phyloP scores from a whole-genome alignment of 2,888 invertebrate species.

The Philonicus albiceps region DNA sequence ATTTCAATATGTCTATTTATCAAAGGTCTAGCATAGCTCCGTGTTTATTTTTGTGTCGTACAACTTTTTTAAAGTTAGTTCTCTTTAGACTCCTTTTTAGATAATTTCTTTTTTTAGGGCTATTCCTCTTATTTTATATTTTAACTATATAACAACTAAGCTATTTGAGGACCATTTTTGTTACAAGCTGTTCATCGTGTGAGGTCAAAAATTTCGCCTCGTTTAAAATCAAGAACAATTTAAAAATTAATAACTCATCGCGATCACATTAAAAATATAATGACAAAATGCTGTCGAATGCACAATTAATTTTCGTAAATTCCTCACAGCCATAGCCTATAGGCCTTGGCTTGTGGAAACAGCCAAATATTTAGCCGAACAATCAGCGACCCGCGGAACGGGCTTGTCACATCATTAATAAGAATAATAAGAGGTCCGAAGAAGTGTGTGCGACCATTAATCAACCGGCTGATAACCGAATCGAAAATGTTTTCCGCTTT shows the following conservation, averaged over 20 bases:
- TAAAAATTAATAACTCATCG: background rate
- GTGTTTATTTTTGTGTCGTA: too few species aligned
- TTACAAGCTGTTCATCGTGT: background rate
- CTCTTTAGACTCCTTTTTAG: too few species aligned
- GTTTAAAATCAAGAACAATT: background rate
- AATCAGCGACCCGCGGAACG: background rate
- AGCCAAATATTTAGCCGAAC: background rate
- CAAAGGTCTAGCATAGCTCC: too few species aligned
- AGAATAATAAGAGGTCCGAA: conserved; percentile 39
- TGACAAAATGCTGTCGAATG: background rate
- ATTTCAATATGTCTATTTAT: too few species aligned
- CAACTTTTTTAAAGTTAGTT: too few species aligned
- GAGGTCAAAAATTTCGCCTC: background rate
- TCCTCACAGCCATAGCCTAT: background rate
- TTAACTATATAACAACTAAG: too few species aligned
- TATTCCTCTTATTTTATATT: too few species aligned
- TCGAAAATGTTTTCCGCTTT: conserved; percentile 38
- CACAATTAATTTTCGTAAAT: background rate
- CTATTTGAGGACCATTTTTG: background rate
- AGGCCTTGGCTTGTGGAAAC: background rate
- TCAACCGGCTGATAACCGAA: conserved; percentile 47
- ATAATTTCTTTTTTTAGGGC: too few species aligned
- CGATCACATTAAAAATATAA: background rate
- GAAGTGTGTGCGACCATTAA: conserved; percentile 44
- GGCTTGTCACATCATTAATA: conserved; percentile 46